Base-by-base conservation (phyloP, 1,140 invertebrate genomes). In the Andrena cerasifolii region DNA sequence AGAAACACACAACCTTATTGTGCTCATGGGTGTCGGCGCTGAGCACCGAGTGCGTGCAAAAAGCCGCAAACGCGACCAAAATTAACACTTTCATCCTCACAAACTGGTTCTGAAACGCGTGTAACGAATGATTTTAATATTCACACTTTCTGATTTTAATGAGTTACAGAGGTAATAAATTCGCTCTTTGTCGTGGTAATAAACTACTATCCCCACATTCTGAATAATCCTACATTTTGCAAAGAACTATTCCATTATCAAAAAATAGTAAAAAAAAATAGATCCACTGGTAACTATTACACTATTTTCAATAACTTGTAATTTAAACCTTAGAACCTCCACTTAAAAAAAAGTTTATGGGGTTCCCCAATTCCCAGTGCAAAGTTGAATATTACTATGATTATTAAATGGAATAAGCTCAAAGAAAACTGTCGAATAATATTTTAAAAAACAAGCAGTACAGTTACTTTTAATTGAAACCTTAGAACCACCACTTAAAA, bases 1-100 rank as follows among this genome's bases (percentile, higher is more conserved):
- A 94, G 71, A 91, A 94, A 75, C 93, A 94, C 31, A 94, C 93
- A 0, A 93, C 90, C 77, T 93, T 93, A 59, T 80, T 90, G 71
- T 92, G 91, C 33, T 90, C 90, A 54, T 89, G 83, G 43, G 84
- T 70, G 67, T 89, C 88, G 24, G 77, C 61, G 2, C 79, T 67
- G 3, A 84, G 47, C 8, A 75, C 82, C 6, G 78, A 65, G 12
- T 83, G 68, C 3, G 86, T 31, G 47, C 67, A 84, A 4, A 86
- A 58, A 21, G 82, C 68, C 80, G 82, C 82, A 31, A 88, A 70
- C 36, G 71, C 61, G 59, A 83, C 51, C 1, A 85, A 79, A 26
- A 90, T 43, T 65, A 86, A 65, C 56, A 87, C 76, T 72, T 88
- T 89, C 80, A 87, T 89, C 61, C 51, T 84, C 12, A n/a, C 31